phyloP scores from a whole-genome alignment of 2,797 vertebrate genomes.

The Sternotherus odoratus region DNA sequence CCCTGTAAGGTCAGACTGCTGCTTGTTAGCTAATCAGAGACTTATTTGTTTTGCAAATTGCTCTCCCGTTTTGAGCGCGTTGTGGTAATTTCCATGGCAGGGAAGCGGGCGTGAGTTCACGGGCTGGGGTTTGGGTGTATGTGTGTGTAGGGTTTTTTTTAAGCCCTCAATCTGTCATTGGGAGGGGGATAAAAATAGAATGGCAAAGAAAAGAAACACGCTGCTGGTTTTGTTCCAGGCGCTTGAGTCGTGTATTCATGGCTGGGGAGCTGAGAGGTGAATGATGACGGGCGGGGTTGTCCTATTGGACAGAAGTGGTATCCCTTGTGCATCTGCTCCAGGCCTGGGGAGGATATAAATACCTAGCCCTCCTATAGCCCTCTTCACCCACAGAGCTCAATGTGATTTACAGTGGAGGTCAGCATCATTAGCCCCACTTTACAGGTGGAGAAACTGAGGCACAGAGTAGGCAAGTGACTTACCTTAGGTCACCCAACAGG shows the following conservation, averaged over 20 bases:
- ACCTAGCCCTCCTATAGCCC: not conserved
- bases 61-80: slow-evolving; percentile 58
- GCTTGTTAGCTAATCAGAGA: slow-evolving; percentile 70
- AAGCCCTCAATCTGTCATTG: slow-evolving; percentile 62
- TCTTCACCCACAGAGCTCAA: not conserved
- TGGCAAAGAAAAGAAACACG: slow-evolving; percentile 17
- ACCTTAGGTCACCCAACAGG: not conserved
- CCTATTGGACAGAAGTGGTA: not conserved
- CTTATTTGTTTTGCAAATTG: slow-evolving; percentile 79
- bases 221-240: slow-evolving; percentile 3
- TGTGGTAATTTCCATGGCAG: slow-evolving; percentile 60
- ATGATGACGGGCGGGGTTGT: not conserved
- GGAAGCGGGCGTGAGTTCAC: slow-evolving; percentile 55
- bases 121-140: not conserved
- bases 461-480: no score
- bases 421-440: no score
- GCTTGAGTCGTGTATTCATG: fast-evolving
- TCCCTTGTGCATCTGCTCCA: fast-evolving
- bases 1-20: slow-evolving; percentile 69
- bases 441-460: not conserved
- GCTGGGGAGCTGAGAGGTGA: fast-evolving
- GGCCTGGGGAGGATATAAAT: not conserved
- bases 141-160: not conserved
- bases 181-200: slow-evolving; percentile 51
- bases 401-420: not conserved